Conservation (phyloP, 2,888 invertebrate species). For the Eristalinus aeneus region DNA sequence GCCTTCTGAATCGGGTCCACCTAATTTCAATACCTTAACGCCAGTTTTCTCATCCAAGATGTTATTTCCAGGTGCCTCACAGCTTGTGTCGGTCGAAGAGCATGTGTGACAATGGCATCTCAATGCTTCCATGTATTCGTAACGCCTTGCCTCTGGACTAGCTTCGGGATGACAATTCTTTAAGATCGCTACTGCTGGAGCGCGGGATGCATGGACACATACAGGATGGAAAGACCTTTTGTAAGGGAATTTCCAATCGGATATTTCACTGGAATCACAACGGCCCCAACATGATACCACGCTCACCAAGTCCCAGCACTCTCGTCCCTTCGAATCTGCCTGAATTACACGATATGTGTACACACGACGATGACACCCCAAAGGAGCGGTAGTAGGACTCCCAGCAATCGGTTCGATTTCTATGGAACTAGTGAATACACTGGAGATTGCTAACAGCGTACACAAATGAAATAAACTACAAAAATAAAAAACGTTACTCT, state of each 20-base stretch:
- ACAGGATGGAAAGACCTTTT: conserved; percentile 93
- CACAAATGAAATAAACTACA: conserved; percentile 29
- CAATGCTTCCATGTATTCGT: conserved; percentile 89
- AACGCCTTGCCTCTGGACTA: conserved; percentile 85
- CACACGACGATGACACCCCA: conserved; percentile 86
- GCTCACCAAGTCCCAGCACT: conserved; percentile 88
- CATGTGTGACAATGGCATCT: conserved; percentile 89
- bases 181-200: conserved; percentile 85
- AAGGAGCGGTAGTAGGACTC: conserved; percentile 80
- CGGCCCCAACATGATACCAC: conserved; percentile 91
- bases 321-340: conserved; percentile 82
- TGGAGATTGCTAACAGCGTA: conserved; percentile 27
- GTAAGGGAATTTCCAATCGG: conserved; percentile 94
- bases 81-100: conserved; percentile 86
- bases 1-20: conserved; percentile 77
- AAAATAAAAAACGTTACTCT: not conserved
- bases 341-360: conserved; percentile 86
- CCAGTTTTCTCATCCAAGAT: conserved; percentile 76
- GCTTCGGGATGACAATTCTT: conserved; percentile 89
- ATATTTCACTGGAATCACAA: conserved; percentile 92
- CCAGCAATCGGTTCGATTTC: conserved; percentile 77
- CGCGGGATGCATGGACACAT: conserved; percentile 88
- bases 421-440: conserved; percentile 48
- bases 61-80: conserved; percentile 83
- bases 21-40: conserved; percentile 76